A percentile compares a stretch with the other conserved stretches of the same genome.
phyloP scores from a whole-genome alignment of 2,888 invertebrate species.

The Agriopis marginaria region DNA sequence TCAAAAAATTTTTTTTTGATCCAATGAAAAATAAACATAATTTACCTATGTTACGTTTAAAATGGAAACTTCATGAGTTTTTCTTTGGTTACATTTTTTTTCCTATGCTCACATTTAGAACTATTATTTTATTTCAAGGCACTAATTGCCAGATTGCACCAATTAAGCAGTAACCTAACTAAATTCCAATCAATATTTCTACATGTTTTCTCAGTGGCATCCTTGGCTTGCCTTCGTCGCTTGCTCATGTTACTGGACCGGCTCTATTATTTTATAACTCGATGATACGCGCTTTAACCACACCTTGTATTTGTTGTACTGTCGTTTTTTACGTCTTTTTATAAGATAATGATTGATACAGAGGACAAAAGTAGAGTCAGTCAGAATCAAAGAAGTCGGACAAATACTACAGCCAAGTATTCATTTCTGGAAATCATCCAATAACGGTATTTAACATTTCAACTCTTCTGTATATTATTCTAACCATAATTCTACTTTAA shows the following conservation, averaged over 20 bases:
- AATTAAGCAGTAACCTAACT: neutral
- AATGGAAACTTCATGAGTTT: no score
- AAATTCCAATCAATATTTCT: neutral
- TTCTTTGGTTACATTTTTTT: no score
- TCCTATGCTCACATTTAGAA: no score
- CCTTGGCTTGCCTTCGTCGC: neutral
- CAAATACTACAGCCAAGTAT: no score
- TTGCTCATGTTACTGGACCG: neutral
- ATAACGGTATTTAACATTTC: no score
- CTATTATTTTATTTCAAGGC: neutral
- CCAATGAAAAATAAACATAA: no score
- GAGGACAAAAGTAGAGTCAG: neutral
- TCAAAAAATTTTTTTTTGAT: neutral
- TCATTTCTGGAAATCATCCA: no score
- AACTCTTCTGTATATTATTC: no score
- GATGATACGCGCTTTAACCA: neutral
- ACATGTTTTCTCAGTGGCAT: neutral
- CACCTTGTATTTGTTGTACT: neutral
- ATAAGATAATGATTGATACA: no score
- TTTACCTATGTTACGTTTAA: no score
- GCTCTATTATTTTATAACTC: constrained; percentile 2
- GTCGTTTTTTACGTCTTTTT: neutral
- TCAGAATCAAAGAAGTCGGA: no score
- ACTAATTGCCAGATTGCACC: neutral
- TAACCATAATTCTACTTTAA: no score